phyloP scores from a whole-genome alignment of 1,140 invertebrate genomes.

The Leptoteleia sp. region DNA sequence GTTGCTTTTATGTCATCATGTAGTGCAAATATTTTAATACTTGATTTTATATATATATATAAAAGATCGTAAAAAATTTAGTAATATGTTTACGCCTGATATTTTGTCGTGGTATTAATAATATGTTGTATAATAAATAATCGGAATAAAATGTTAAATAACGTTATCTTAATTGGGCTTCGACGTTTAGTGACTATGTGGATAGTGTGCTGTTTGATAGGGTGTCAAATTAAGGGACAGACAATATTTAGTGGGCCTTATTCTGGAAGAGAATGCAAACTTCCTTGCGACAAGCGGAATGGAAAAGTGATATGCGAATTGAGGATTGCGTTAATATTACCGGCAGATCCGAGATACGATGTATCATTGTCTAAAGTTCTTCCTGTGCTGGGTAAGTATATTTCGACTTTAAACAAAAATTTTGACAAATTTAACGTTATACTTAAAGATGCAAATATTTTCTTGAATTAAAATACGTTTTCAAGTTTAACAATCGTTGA shows the following conservation, averaged over 20 bases:
- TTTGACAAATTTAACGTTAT: too few species aligned
- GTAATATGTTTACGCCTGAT: constrained; percentile 1
- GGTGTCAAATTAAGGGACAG: constrained; percentile 26
- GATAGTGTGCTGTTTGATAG: constrained; percentile 51
- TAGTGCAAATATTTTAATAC: neutral
- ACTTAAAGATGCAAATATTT: too few species aligned
- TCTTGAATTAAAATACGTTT: too few species aligned
- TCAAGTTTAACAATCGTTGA: too few species aligned
- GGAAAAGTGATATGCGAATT: constrained; percentile 69
- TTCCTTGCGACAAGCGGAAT: constrained; percentile 62
- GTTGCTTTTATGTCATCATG: neutral
- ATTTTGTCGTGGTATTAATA: constrained; percentile 3
- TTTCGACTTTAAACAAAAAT: neutral
- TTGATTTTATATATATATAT: neutral
- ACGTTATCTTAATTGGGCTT: constrained; percentile 62
- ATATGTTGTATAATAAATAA: constrained; percentile 1
- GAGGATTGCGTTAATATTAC: constrained; percentile 72
- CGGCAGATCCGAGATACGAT: constrained; percentile 70
- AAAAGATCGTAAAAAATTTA: neutral
- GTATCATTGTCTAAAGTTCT: constrained; percentile 73
- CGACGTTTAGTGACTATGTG: constrained; percentile 32
- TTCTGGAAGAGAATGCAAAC: constrained; percentile 70
- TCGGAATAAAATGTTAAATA: neutral
- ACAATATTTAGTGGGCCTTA: constrained; percentile 69
- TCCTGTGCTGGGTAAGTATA: constrained; percentile 73